Base-by-base conservation (phyloP, 2,888 invertebrate genomes). In the Sylvicola cinctus region DNA sequence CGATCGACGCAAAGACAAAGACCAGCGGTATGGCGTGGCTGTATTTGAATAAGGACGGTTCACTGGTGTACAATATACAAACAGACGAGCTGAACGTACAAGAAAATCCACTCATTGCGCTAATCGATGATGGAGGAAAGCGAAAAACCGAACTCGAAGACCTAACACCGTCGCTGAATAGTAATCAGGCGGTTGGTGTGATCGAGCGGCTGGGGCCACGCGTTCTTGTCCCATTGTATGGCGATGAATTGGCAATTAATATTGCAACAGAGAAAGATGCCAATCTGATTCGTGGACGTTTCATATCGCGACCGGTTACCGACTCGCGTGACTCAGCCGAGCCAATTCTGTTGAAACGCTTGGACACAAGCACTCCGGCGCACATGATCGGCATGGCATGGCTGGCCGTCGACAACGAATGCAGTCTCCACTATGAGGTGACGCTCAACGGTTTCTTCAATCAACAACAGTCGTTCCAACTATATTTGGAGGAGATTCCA, bases 161-260 rank as follows among this genome's bases (percentile, higher is more conserved):
- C 44, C 51, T 81, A 33, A 72, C 71, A 0, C 65, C 70, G 0
- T 64, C 61, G 15, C 56, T 66, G 17, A 52, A 70, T 48, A 60
- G 70, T 49, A 58, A 71, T 48, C 57, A 68, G 57, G 72, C 70
- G 1, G 74, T 75, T 41, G 87, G 85, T 4, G 75, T 76, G 0
- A 57, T 83, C 26, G 76, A 78, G 14, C 70, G 75, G 41, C 67
- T 83, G 4, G 77, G 76, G 30, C 81, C 85, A 0, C 70, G 80
- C 41, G 74, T 85, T 3, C 63, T 87, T 31, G 84, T 85, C 43
- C 77, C 83, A 1, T 55, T 90, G 16, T 81, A 87, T 49, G 73
- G 73, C 34, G 84, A 81, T 2, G 80, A 81, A 42, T 60, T 88
- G 15, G 75, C 72, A 13, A 71, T 88, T 1, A 78, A 76, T 47